A percentile compares a stretch with the other conserved stretches of the same genome.
These are phyloP conservation scores for Cinclus mexicanus DNA, from an alignment of 2,113 vertebrate species.

Conservation along the genomic window DNA sequence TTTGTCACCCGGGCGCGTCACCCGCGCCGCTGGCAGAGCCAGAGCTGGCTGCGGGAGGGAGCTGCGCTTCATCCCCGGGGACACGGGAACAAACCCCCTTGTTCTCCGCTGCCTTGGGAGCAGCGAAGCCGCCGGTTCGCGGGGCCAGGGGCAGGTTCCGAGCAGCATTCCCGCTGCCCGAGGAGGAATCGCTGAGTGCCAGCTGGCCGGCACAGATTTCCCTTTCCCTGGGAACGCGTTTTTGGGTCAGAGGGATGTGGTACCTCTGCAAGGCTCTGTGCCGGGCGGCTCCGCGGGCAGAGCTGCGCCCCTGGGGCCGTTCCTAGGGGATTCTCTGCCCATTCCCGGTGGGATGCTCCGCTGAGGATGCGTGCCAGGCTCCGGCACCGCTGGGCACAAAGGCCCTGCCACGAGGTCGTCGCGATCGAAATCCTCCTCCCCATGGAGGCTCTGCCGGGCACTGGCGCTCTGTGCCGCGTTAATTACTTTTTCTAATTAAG, in stretches of 20 bases:
- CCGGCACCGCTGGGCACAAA: neutral
- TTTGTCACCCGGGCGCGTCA: neutral
- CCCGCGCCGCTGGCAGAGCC: neutral
- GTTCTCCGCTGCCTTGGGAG: neutral
- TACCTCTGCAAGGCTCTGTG: neutral
- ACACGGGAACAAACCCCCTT: neutral
- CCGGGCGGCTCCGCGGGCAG: neutral
- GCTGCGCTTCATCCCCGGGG: neutral
- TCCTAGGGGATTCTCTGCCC: neutral
- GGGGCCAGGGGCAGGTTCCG: neutral
- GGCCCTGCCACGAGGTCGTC: neutral
- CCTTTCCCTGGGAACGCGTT: neutral
- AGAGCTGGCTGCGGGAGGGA: neutral
- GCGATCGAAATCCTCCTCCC: neutral
- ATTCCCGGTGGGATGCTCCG: fast-evolving
- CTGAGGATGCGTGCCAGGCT: neutral
- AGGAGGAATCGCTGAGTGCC: neutral
- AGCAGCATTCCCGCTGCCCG: neutral
- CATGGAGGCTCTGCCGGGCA: neutral
- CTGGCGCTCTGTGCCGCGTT: fast-evolving
- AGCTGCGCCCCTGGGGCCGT: neutral
- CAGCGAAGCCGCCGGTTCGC: fast-evolving
- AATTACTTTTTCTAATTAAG: slow-evolving; percentile 24
- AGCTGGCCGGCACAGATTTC: neutral
- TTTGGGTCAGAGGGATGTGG: neutral